phyloP scores from a whole-genome alignment of 2,888 invertebrate genomes.

The Cyclophora albipunctata region DNA sequence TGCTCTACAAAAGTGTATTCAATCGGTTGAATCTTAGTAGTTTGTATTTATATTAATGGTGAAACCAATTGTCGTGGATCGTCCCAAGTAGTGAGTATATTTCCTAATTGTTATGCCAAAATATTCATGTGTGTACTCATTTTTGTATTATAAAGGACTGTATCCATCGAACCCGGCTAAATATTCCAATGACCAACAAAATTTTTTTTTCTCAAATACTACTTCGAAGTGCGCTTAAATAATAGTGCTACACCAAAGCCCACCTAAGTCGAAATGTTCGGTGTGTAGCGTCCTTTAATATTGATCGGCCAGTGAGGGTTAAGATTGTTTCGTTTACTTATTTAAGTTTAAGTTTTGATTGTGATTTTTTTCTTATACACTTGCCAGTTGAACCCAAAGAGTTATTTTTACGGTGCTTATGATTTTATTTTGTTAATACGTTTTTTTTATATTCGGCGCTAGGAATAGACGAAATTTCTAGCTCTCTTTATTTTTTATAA shows the following conservation, averaged over 20 bases:
- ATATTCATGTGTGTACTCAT: conserved; percentile 11
- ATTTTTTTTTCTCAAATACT: no score
- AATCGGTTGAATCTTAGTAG: not conserved
- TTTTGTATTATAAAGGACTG: not conserved
- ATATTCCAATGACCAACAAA: no score
- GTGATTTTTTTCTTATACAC: conserved; percentile 38
- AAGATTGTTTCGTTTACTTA: not conserved
- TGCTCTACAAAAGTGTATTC: not conserved
- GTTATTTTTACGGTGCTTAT: conserved; percentile 46
- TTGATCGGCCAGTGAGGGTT: conserved; percentile 25
- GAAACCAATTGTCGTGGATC: no score
- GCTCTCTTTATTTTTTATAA: no score
- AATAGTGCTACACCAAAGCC: no score
- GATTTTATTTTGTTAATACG: conserved; percentile 14
- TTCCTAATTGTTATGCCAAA: no score
- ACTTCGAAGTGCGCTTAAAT: no score
- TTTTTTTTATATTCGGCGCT: conserved; percentile 1
- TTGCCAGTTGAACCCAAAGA: conserved; percentile 65
- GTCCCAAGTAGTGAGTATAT: no score
- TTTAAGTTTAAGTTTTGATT: conserved; percentile 45
- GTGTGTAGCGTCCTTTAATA: conserved; percentile 8
- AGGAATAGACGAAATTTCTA: no score
- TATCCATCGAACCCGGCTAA: no score
- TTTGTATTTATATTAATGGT: no score
- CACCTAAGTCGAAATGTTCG: no score